A percentile compares a stretch with the other conserved stretches of the same genome.
Conservation (phyloP, 1,140 invertebrate genomes). For the Rhagoletis zephyria region DNA sequence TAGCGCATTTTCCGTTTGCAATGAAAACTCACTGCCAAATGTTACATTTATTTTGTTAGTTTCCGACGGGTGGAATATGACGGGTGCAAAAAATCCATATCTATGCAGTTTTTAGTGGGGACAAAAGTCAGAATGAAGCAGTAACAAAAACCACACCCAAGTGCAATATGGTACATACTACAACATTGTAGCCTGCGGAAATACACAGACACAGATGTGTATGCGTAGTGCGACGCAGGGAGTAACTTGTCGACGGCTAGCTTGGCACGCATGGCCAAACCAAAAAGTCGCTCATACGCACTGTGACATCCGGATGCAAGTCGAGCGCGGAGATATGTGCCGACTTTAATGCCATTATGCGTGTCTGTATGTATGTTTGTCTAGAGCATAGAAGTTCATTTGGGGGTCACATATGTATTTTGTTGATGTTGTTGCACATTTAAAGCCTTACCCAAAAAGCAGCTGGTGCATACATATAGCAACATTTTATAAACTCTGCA, state of each 20-base stretch:
- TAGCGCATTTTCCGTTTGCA: constrained; percentile 30
- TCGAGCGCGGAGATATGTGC: background rate
- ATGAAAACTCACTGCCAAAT: constrained; percentile 64
- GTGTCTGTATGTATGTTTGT: no score
- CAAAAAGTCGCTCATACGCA: constrained; percentile 46
- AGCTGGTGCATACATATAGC: no score
- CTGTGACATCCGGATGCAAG: constrained; percentile 31
- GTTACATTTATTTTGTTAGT: constrained; percentile 70
- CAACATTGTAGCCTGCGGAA: background rate
- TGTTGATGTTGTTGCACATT: no score
- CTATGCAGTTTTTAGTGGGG: background rate
- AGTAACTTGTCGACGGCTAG: constrained; percentile 21
- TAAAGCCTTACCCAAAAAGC: no score
- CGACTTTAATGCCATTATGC: background rate
- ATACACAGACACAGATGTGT: background rate
- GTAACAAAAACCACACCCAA: background rate
- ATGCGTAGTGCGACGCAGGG: background rate
- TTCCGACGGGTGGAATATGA: constrained; percentile 60
- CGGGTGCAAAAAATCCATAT: constrained; percentile 1
- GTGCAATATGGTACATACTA: background rate
- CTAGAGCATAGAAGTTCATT: no score
- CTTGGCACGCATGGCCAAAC: constrained; percentile 47
- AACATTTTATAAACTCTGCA: no score
- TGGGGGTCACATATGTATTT: no score
- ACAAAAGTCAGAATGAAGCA: background rate